phyloP scores from a whole-genome alignment of 2,888 invertebrate species.

The Fabriciana adippe region DNA sequence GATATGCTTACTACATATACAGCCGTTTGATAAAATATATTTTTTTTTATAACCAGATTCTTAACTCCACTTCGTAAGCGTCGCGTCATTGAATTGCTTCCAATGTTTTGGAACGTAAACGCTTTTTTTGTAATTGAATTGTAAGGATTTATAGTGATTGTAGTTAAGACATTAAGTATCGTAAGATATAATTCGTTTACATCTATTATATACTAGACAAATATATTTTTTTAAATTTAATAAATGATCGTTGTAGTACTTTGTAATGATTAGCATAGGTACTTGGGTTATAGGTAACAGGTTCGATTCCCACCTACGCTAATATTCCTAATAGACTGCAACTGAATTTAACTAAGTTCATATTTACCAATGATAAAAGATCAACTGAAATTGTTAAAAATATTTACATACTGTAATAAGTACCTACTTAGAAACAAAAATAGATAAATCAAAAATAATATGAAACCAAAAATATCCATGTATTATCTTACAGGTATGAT shows the following conservation, averaged over 20 bases:
- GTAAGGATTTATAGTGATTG: conserved; percentile 22
- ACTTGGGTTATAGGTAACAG: too few species aligned
- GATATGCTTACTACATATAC: too few species aligned
- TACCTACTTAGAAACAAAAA: not conserved
- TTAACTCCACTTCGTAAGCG: conserved; percentile 41
- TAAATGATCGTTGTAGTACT: too few species aligned
- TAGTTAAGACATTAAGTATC: conserved; percentile 10
- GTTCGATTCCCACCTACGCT: too few species aligned
- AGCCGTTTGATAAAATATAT: too few species aligned
- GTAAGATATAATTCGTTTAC: not conserved
- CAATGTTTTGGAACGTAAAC: conserved; percentile 31
- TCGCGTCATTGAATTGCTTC: conserved; percentile 45
- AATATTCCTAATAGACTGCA: too few species aligned
- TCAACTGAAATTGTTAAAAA: not conserved
- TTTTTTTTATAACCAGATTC: conserved; percentile 1
- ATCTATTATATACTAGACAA: too few species aligned
- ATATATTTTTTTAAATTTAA: too few species aligned
- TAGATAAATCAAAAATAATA: not conserved
- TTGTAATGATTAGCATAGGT: too few species aligned
- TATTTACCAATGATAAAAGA: too few species aligned
- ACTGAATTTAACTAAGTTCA: too few species aligned
- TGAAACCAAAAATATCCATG: not conserved
- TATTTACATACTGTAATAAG: not conserved
- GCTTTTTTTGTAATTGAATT: conserved; percentile 29
- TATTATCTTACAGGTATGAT: conserved; percentile 24